Evolutionary conservation across 2,113 vertebrate genomes (phyloP), one percentile per base, ranked within the genome.

Genomic region (Danio rerio): DNA sequence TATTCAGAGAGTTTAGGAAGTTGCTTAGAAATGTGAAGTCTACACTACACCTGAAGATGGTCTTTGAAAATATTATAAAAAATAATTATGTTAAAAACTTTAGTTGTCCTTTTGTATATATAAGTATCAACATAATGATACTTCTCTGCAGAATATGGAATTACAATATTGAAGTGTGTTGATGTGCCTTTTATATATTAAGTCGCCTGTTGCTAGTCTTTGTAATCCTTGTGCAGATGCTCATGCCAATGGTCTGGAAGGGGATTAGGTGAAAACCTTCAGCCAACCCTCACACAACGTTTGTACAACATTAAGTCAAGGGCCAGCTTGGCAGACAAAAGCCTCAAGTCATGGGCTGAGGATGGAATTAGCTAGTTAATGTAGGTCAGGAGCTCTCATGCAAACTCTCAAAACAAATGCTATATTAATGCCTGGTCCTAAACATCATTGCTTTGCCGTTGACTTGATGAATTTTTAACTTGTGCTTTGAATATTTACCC

Each of bases 211-310:
- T 82, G 62, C 87, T 84, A 81, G 78, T 53, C 69, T 49, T 81
- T 76, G 62, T 91, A 93, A 93, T 93, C 92, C 88, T 58, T 13
- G 6, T 82, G 65, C 83, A 77, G 78, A 68, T 52, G 43, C 63
- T 80, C 47, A 78, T 55, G 85, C 89, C 87, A 90, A 84, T 78
- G 81, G 78, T 20, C 63, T 83, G 40, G 11, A 72, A 0, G 75
- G 83, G 85, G 88, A 87, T 89, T 91, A 87, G 79, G 82, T 66
- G 77, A 55, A 87, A 89, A 88, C 86, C 83, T 87, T 81, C 21
- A 47, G 77, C 85, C 77, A 63, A 81, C 78, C 59, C 85, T 80
- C 72, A 86, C 65, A 85, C 59, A 80, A 78, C 72, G 15, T 79
- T 80, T 68, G 76, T 85, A 81, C 73, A 78, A 31, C 53, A 5